These are phyloP conservation scores for Myioborus melanocephalus DNA, from an alignment of 2,797 vertebrate species.

Conservation along the genomic window DNA sequence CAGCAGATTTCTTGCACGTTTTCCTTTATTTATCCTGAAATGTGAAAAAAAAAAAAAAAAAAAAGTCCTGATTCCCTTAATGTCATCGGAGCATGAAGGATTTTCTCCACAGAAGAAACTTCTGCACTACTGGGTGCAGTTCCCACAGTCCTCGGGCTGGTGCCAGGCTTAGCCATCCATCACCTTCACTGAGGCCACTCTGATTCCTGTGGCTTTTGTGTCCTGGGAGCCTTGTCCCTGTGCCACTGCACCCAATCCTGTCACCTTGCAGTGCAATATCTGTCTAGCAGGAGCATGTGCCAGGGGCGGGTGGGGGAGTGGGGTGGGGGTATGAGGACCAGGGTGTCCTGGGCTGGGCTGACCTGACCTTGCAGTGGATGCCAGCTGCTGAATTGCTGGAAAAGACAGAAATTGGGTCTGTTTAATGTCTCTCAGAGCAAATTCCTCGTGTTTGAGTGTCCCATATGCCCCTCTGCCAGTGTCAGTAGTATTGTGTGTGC, in stretches of 20 bases:
- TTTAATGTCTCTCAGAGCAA: neutral
- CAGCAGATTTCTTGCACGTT: neutral
- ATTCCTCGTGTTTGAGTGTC: neutral
- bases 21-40: neutral
- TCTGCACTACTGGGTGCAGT: neutral
- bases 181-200: neutral
- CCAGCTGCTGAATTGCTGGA: neutral
- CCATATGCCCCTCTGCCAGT: neutral
- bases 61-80: neutral
- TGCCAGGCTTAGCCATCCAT: neutral
- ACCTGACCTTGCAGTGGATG: neutral
- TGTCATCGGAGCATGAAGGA: accelerated
- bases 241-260: neutral
- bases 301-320: accelerated
- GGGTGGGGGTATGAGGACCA: neutral
- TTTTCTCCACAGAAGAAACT: neutral
- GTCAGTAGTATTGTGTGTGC: accelerated
- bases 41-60: neutral
- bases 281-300: neutral
- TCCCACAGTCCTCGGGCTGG: accelerated
- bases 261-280: neutral
- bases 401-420: neutral
- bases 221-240: neutral
- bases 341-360: neutral
- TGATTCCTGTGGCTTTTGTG: neutral